A percentile compares a stretch with the other conserved stretches of the same genome.
Evolutionary conservation across 2,888 invertebrate genomes (phyloP).

Genomic region (Gymnosoma rotundatum): DNA sequence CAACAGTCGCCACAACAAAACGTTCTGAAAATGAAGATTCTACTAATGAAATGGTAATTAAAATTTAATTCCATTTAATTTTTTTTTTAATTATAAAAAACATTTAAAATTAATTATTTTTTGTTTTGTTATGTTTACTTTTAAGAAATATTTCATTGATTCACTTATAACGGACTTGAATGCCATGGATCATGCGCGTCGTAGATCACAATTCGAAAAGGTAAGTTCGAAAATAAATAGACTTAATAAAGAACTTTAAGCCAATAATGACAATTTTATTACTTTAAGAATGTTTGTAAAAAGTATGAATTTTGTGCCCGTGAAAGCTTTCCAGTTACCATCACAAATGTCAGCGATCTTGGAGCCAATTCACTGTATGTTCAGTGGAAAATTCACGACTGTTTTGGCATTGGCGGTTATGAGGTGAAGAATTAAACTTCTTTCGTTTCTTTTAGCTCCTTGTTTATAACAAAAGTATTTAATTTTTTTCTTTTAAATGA

Average conservation of each 20-base stretch:
- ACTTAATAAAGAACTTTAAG: background rate
- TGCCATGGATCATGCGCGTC: slow-evolving; percentile 77
- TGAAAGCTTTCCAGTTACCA: slow-evolving; percentile 77
- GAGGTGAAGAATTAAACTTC: slow-evolving; percentile 74
- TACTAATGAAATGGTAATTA: slow-evolving; percentile 67
- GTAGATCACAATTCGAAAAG: slow-evolving; percentile 71
- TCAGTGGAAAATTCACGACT: slow-evolving; percentile 78
- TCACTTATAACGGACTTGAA: slow-evolving; percentile 77
- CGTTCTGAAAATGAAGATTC: slow-evolving; percentile 15
- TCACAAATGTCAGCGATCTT: slow-evolving; percentile 75
- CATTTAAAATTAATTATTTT: background rate
- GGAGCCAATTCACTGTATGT: slow-evolving; percentile 77
- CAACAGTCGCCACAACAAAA: slow-evolving; percentile 70
- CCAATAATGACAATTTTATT: background rate
- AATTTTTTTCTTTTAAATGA: too few relatives aligned
- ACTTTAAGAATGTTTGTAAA: slow-evolving; percentile 48
- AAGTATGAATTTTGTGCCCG: slow-evolving; percentile 60
- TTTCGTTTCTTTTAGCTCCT: too few relatives aligned
- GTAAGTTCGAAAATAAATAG: slow-evolving; percentile 57
- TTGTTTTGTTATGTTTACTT: background rate
- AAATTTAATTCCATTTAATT: too few relatives aligned
- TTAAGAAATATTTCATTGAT: slow-evolving; percentile 78
- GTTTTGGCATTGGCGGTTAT: slow-evolving; percentile 78
- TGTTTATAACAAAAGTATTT: too few relatives aligned
- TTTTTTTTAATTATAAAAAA: too few relatives aligned